Evolutionary conservation across 2,888 invertebrate genomes (phyloP).

Genomic region (Drosophila borborema): DNA sequence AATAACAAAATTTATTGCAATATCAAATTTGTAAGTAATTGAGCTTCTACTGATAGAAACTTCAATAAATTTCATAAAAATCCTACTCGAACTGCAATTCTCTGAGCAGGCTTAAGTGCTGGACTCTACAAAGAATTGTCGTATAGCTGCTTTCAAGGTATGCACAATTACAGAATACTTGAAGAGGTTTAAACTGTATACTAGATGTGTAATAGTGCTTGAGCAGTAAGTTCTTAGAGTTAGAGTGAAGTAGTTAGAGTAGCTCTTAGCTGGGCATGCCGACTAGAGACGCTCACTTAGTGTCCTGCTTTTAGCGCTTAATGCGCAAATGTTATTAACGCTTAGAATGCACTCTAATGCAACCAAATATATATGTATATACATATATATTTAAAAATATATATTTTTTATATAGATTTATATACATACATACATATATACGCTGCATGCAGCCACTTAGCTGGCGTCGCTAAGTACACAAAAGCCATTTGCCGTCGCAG

Average conservation of each 20-base stretch:
- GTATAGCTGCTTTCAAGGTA: too few relatives aligned
- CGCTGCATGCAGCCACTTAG: conserved; percentile 1
- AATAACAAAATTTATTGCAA: neutral
- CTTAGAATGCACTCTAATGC: conserved; percentile 3
- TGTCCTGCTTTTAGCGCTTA: neutral
- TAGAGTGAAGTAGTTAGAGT: neutral
- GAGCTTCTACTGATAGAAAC: too few relatives aligned
- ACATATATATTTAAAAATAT: neutral
- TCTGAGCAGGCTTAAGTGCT: too few relatives aligned
- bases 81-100: neutral
- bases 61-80: neutral
- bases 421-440: neutral
- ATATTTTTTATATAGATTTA: neutral
- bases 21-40: too few relatives aligned
- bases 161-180: too few relatives aligned
- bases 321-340: conserved; percentile 8
- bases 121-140: too few relatives aligned
- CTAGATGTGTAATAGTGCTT: too few relatives aligned
- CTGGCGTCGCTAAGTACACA: conserved; percentile 2
- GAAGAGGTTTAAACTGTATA: too few relatives aligned
- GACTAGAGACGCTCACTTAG: neutral
- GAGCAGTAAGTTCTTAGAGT: neutral
- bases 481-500: conserved; percentile 1
- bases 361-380: neutral
- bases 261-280: neutral